Base-by-base conservation (phyloP, 2,888 invertebrate genomes). In the Bombylius major region DNA sequence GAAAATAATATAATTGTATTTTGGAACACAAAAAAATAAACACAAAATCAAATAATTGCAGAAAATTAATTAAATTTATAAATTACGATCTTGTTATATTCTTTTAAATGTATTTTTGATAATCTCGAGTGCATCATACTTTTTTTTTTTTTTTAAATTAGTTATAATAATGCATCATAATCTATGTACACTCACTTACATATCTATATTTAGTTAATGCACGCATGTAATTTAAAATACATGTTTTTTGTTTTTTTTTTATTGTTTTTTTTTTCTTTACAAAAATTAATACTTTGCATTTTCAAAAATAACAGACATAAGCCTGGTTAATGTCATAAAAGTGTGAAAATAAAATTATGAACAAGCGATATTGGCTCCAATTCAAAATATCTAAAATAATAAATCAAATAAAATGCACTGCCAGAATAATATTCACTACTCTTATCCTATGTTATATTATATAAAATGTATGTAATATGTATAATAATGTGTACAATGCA, bases 331-430 rank as follows among this genome's bases (percentile, higher is more conserved):
- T 62, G 61, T 56, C 54, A 55, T 61, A 56, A 59, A 62, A 63
- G 62, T 61, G 63, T 61, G 61, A 63, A 62, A 60, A 59, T 56
- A 58, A 59, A 61, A 60, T 61, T 61, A 58, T 62, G 58, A 60
- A 61, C 63, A 61, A 63, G 60, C 58, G 55, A 54, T 60, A 58
- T 61, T 63, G 63, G 62, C 63, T 60, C 62, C 34, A 56, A 61
- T 55, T 61, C 63, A 63, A 63, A 50, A 49, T 54, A 56, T 62
- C 56, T 57, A 53, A 48, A 34, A 49, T 48, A 53, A 60, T 62
- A 63, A 62, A 63, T 63, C 63, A 62, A 60, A 59, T 51, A 49
- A 54, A 46, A 59, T 60, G 58, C 56, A 58, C 58, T 53, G 45
- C 46, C 55, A 55, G 12, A 11, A 4, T 11, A 11, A 42, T 42